These are phyloP conservation scores for Aptenodytes forsteri DNA, from an alignment of 2,113 vertebrate genomes.

Conservation along the genomic window DNA sequence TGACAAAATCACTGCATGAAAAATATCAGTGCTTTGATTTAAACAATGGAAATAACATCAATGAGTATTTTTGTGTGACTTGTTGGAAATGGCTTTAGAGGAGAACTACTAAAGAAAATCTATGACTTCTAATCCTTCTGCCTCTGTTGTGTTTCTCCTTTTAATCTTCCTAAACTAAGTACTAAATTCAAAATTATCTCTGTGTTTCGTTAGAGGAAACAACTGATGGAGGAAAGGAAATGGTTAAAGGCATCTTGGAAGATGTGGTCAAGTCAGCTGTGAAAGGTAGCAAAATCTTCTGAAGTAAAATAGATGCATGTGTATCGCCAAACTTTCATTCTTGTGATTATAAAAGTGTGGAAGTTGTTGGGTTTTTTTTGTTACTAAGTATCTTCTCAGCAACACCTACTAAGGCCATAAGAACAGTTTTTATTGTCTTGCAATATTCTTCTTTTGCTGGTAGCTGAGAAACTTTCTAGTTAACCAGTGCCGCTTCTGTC, in stretches of 20 bases:
- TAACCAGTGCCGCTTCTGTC: not conserved
- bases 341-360: not conserved
- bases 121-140: not conserved
- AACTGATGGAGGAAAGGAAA: slow-evolving; percentile 66
- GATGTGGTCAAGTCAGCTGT: slow-evolving; percentile 76
- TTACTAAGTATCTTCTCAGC: not conserved
- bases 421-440: not conserved
- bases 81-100: not conserved
- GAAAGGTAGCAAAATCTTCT: slow-evolving; percentile 68
- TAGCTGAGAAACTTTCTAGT: not conserved
- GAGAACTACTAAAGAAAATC: not conserved
- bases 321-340: not conserved
- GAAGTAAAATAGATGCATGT: not conserved
- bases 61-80: not conserved
- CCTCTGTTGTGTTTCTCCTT: not conserved
- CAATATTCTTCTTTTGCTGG: not conserved
- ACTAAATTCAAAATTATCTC: not conserved
- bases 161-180: not conserved
- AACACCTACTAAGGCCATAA: not conserved
- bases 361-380: not conserved
- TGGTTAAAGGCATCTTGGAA: slow-evolving; percentile 79
- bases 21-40: not conserved
- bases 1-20: not conserved
- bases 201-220: slow-evolving; percentile 51
- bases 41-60: not conserved